These are phyloP conservation scores for Gallinago media DNA, from an alignment of 2,113 vertebrate genomes.

Conservation along the genomic window DNA sequence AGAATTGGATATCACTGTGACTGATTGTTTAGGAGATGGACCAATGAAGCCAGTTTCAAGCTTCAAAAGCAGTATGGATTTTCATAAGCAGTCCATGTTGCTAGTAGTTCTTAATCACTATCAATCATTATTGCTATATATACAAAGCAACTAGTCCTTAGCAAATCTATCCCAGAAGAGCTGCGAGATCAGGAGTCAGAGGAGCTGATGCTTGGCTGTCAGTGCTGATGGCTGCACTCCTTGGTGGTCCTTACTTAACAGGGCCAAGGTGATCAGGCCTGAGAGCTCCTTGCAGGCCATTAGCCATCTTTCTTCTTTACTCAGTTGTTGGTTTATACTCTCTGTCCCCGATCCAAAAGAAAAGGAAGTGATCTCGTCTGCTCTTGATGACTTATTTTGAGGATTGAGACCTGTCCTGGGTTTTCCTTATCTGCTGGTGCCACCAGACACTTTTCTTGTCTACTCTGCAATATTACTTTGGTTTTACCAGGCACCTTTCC, in stretches of 20 bases:
- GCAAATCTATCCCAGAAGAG: neutral
- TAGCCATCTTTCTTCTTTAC: neutral
- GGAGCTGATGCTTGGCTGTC: rapidly evolving
- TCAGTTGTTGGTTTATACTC: neutral
- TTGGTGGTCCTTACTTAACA: neutral
- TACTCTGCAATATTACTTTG: neutral
- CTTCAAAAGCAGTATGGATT: neutral
- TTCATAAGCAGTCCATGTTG: neutral
- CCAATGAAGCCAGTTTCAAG: neutral
- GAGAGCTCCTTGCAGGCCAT: neutral
- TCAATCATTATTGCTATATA: neutral
- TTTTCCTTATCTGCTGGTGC: neutral
- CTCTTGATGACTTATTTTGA: neutral
- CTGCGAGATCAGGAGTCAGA: rapidly evolving
- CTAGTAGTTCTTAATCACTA: neutral
- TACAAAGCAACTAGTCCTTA: neutral
- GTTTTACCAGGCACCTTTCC: neutral
- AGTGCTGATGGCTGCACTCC: neutral
- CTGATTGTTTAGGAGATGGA: neutral
- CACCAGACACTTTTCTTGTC: neutral
- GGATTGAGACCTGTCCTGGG: neutral
- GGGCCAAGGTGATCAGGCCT: neutral
- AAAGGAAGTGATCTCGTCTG: neutral
- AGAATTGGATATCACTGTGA: neutral
- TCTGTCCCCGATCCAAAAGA: neutral